These are phyloP conservation scores for Apeira syringaria DNA, from an alignment of 2,888 invertebrate species.

Conservation along the genomic window DNA sequence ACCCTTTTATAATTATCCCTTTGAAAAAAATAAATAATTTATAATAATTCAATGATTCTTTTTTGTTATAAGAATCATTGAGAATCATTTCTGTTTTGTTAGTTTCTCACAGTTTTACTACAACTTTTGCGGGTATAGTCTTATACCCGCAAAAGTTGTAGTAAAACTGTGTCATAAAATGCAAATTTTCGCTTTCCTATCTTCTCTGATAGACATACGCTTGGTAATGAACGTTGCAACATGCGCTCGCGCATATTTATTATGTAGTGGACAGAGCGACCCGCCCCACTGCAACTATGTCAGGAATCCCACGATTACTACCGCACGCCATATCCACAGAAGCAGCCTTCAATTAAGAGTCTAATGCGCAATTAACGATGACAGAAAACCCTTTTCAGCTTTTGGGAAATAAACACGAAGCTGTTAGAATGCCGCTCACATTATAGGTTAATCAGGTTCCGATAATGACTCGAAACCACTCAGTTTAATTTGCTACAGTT, in stretches of 20 bases:
- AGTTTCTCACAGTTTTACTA: too few species aligned
- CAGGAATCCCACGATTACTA: conserved; percentile 39
- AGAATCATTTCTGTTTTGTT: too few species aligned
- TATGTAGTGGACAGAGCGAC: conserved; percentile 39
- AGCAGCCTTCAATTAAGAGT: conserved; percentile 34
- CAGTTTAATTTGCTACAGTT: conserved; percentile 54
- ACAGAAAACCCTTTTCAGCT: conserved; percentile 26
- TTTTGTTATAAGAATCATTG: too few species aligned
- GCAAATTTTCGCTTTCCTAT: background rate
- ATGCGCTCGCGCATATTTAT: conserved; percentile 43
- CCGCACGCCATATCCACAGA: conserved; percentile 35
- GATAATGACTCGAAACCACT: conserved; percentile 41
- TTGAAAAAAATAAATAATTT: too few species aligned
- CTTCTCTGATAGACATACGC: background rate
- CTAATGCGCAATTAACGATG: conserved; percentile 31
- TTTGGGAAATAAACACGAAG: conserved; percentile 22
- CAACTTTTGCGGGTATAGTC: too few species aligned
- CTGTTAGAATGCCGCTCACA: conserved; percentile 24
- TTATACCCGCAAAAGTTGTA: too few species aligned
- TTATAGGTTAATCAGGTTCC: conserved; percentile 39
- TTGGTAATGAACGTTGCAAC: conserved; percentile 6
- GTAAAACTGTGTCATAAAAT: too few species aligned
- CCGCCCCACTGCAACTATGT: conserved; percentile 38
- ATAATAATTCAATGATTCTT: too few species aligned
- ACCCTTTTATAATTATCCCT: too few species aligned